Evolutionary conservation across 2,797 vertebrate genomes (phyloP).

Genomic region (Gorsachius magnificus): DNA sequence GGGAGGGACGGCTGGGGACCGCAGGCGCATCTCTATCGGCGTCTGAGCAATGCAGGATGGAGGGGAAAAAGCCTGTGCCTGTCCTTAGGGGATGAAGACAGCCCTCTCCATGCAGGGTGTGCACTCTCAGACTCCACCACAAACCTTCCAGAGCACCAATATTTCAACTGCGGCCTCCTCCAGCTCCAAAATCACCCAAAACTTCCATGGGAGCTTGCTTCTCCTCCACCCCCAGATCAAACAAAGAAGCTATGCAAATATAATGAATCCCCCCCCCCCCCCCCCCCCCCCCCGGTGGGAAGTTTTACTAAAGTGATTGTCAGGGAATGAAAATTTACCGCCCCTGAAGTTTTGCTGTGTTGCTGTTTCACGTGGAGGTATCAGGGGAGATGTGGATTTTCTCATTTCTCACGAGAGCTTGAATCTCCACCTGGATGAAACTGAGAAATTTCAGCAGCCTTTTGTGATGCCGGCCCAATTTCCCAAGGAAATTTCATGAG

Average conservation of each 20-base stretch:
- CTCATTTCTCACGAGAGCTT: neutral
- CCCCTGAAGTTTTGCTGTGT: constrained; percentile 15
- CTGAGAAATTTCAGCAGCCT: neutral
- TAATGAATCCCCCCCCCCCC: neutral
- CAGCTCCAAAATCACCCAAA: neutral
- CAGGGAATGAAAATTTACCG: constrained; percentile 39
- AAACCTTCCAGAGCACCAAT: neutral
- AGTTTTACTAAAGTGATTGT: constrained; percentile 17
- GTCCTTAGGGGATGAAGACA: neutral
- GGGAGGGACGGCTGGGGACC: accelerated
- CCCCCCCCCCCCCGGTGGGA: too few relatives aligned
- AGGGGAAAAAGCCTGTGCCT: neutral
- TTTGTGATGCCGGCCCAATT: neutral
- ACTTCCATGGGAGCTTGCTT: neutral
- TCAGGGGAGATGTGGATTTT: neutral
- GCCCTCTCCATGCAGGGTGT: neutral
- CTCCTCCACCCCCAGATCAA: neutral
- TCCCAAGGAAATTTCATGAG: constrained; percentile 19
- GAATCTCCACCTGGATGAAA: constrained; percentile 27
- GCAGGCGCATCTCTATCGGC: neutral
- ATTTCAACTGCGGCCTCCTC: neutral
- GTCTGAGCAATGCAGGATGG: accelerated
- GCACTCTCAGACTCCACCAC: neutral
- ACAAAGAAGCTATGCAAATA: constrained; percentile 4
- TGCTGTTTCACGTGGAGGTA: neutral